Evolutionary conservation across 2,113 vertebrate species (phyloP), one percentile per base, ranked within the genome.

Genomic region (Leuciscus idus): DNA sequence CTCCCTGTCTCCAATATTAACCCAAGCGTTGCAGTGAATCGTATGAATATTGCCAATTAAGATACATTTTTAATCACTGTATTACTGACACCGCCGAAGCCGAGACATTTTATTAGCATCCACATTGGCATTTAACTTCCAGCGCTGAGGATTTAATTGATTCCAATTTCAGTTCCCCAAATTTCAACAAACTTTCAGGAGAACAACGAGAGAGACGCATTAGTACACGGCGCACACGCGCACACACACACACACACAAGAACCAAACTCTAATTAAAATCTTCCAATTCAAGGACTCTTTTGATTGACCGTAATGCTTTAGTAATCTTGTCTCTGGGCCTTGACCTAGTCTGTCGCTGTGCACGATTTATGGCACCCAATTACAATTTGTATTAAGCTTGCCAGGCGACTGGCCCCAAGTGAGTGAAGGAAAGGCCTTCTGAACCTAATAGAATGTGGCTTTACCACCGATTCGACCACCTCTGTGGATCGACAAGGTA

Each of bases 311-410:
- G 80, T 88, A 70, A 91, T 81, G 92, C 91, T 92, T 92, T 92
- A 73, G 92, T 89, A 93, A 92, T 92, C 92, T 93, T 91, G 92
- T 94, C 92, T 92, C 88, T 90, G 92, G 89, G 88, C 92, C 91
- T 93, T 91, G 92, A 93, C 93, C 94, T 93, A 92, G 91, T 84
- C 90, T 93, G 93, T 94, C 92, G 84, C 84, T 90, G n/a, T 5
- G 88, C 77, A 84, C 88, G 80, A 95, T 94, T 95, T 92, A 92
- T 91, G 92, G 90, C 88, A 87, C 89, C 52, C 92, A 90, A 92
- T 93, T 92, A 92, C 89, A 84, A 89, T 87, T 88, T 87, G 89
- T 85, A 88, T 90, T 87, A 88, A 76, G 70, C 84, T 87, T 85
- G 76, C 72, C 64, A 83, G 87, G 83, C 59, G 72, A 89, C 81